Base-by-base conservation (phyloP, 1,140 invertebrate genomes). In the Procambarus clarkii region DNA sequence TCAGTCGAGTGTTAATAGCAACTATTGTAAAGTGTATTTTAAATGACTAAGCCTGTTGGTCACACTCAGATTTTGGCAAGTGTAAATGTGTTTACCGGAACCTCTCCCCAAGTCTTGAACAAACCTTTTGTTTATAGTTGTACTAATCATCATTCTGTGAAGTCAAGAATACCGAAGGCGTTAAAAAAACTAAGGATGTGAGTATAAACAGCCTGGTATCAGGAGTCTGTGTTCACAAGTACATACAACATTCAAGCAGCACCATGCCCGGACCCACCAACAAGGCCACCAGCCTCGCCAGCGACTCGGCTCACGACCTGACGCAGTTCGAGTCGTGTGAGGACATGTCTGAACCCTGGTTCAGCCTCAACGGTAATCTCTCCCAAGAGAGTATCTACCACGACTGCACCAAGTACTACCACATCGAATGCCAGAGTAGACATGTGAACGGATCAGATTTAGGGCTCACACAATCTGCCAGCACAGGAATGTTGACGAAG, bases 331-430 rank as follows among this genome's bases (percentile, higher is more conserved):
- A 91, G 76, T 91, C 88, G 44, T 91, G 88, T 34, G 88, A 91
- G 76, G 88, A 91, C 76, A 78, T 91, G 34, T 81, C 84, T 50
- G 71, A 91, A 82, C 82, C 82, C 8, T 91, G 88, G 88, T 81
- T 15, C 54, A 48, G 9, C 11, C 71, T 78, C 60, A 85, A 85
- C 54, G 82, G 82, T 13, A 77, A 78, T 58, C 45, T 78, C 34
- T 85, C 81, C 5, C 45, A 45, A 2, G 82, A 79, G 11, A 78
- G 64, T 44, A 13, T 84, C 46, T 78, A 69, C 76, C 82, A 85
- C 48, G 82, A 85, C 54, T 78, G 76, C 44, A 69, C 64, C 15
- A 60, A 34, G 45, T 58, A 78, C 9, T 24, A 24, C 58, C 54
- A 60, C 21, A 9, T 44, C 18, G 44, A 78, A 3, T 79, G 13